phyloP scores from a whole-genome alignment of 1,140 invertebrate species.

The Ips nitidus region DNA sequence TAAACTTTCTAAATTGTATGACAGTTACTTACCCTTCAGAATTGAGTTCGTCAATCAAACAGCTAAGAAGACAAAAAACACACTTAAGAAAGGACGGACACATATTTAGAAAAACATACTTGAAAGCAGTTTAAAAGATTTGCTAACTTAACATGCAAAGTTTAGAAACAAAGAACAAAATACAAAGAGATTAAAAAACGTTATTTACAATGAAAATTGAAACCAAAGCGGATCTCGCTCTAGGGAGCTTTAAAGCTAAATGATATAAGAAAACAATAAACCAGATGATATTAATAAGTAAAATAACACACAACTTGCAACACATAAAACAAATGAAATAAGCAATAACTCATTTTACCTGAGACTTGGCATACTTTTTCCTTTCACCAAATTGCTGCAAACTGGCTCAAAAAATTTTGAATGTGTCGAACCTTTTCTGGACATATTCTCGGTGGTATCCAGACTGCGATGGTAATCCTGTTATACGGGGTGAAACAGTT shows the following conservation, averaged over 20 bases:
- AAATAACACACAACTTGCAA: no score
- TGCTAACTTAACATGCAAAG: no score
- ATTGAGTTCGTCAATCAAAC: slow-evolving; percentile 82
- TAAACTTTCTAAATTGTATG: no score
- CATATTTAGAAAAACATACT: slow-evolving; percentile 20
- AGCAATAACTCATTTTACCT: slow-evolving; percentile 60
- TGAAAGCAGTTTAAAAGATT: slow-evolving; percentile 21
- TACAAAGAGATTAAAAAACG: no score
- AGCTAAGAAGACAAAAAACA: slow-evolving; percentile 64
- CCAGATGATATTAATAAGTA: no score
- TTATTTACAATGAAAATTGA: no score
- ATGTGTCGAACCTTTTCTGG: slow-evolving; percentile 65
- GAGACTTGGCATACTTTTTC: slow-evolving; percentile 92
- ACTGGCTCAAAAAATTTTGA: slow-evolving; percentile 61
- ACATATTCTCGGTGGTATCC: slow-evolving; percentile 72
- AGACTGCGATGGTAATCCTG: slow-evolving; percentile 79
- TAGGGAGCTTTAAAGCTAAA: no score
- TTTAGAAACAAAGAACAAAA: no score
- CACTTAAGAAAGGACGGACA: slow-evolving; percentile 50
- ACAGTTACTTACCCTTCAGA: slow-evolving; percentile 73
- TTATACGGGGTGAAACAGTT: slow-evolving; percentile 12
- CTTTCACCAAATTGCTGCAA: slow-evolving; percentile 79
- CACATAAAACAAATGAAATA: no score
- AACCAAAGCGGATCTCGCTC: no score
- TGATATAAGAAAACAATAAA: no score